phyloP scores from a whole-genome alignment of 2,113 vertebrate species.

The Butorides virescens region DNA sequence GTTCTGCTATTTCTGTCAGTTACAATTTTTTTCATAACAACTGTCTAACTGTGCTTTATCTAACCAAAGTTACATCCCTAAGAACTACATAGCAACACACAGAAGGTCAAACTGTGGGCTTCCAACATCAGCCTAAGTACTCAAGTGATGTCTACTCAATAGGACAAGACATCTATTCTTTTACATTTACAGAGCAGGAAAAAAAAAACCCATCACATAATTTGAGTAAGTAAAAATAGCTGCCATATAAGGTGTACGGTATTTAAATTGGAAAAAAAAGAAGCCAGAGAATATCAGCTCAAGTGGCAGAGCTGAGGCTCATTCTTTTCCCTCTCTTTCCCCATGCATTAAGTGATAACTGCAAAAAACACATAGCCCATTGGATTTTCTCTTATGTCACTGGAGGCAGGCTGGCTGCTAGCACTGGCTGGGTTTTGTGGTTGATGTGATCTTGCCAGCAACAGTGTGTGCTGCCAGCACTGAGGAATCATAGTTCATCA shows the following conservation, averaged over 20 bases:
- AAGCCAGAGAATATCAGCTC: not conserved
- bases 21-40: not conserved
- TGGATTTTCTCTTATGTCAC: not conserved
- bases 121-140: not conserved
- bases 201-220: not conserved
- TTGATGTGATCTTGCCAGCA: not conserved
- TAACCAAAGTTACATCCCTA: not conserved
- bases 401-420: not conserved
- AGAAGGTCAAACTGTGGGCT: not conserved
- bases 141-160: not conserved
- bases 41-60: not conserved
- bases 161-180: not conserved
- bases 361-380: not conserved
- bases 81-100: not conserved
- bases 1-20: not conserved
- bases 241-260: not conserved
- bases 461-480: not conserved
- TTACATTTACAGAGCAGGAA: not conserved
- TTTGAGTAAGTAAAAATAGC: conserved; percentile 1
- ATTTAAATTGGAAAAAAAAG: not conserved
- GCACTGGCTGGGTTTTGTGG: not conserved
- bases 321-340: not conserved
- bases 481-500: not conserved
- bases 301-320: not conserved
- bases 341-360: not conserved